Evolutionary conservation across 2,888 invertebrate genomes (phyloP).

Genomic region (Meandrusa payeni): DNA sequence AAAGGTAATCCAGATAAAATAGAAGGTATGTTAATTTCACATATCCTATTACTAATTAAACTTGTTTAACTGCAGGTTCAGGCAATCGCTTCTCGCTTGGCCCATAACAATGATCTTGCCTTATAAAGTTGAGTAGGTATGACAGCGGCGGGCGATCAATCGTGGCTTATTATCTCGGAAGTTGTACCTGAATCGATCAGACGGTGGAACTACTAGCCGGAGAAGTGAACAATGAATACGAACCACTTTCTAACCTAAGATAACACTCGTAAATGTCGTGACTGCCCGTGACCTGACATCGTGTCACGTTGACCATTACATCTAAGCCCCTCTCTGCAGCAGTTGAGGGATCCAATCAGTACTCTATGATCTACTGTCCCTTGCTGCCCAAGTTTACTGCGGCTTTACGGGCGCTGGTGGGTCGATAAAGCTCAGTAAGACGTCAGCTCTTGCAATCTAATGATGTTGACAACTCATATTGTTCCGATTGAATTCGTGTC

Average conservation of each 20-base stretch:
- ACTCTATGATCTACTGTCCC: conserved; percentile 30
- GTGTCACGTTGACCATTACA: conserved; percentile 26
- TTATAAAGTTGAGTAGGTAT: conserved; percentile 40
- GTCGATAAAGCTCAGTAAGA: conserved; percentile 33
- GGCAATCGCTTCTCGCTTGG: conserved; percentile 33
- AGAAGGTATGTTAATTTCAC: too few species aligned
- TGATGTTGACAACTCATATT: conserved; percentile 30
- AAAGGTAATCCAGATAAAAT: too few species aligned
- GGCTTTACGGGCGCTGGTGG: conserved; percentile 31
- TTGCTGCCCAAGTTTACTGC: conserved; percentile 24
- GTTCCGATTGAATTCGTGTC: conserved; percentile 24
- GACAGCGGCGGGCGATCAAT: conserved; percentile 59
- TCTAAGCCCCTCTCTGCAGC: conserved; percentile 28
- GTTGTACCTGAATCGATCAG: conserved; percentile 55
- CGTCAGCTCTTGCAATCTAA: conserved; percentile 36
- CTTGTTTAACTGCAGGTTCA: too few species aligned
- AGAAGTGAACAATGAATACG: conserved; percentile 67
- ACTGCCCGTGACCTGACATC: conserved; percentile 49
- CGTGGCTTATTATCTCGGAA: conserved; percentile 47
- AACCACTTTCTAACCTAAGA: conserved; percentile 61
- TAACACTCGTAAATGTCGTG: conserved; percentile 43
- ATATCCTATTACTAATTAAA: too few species aligned
- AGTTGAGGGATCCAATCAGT: conserved; percentile 28
- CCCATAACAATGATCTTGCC: conserved; percentile 33
- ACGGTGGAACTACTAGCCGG: conserved; percentile 47